phyloP scores from a whole-genome alignment of 2,113 vertebrate species.

The Cebidichthys violaceus region DNA sequence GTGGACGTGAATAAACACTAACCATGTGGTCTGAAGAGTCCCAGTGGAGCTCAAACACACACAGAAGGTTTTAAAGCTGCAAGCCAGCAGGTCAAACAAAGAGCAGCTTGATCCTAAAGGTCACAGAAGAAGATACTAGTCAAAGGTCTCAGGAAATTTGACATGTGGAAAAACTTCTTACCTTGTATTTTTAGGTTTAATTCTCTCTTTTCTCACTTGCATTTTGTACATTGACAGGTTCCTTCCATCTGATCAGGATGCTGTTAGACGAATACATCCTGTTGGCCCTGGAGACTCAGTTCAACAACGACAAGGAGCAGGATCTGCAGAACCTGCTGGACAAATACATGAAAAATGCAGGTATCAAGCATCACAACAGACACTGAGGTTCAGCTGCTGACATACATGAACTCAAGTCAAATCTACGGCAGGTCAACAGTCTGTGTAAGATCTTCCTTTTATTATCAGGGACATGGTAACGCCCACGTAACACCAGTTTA shows the following conservation, averaged over 20 bases:
- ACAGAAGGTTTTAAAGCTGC: conserved; percentile 26
- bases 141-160: background rate
- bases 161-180: background rate
- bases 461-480: background rate
- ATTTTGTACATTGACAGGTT: conserved; percentile 82
- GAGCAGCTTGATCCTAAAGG: conserved; percentile 59
- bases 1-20: conserved; percentile 68
- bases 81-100: conserved; percentile 62
- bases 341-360: conserved; percentile 98
- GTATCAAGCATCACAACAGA: conserved; percentile 75
- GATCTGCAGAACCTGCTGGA: conserved; percentile 97
- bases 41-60: conserved; percentile 44
- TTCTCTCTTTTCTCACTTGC: background rate
- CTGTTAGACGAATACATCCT: conserved; percentile 98
- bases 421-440: background rate
- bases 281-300: conserved; percentile 97
- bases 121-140: conserved; percentile 62
- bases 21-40: conserved; percentile 63
- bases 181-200: background rate
- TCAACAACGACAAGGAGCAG: conserved; percentile 99
- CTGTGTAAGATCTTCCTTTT: background rate
- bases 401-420: background rate
- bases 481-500: background rate
- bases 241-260: conserved; percentile 98
- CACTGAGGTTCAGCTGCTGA: background rate